These are phyloP conservation scores for Trinectes maculatus DNA, from an alignment of 2,113 vertebrate species.

Conservation along the genomic window DNA sequence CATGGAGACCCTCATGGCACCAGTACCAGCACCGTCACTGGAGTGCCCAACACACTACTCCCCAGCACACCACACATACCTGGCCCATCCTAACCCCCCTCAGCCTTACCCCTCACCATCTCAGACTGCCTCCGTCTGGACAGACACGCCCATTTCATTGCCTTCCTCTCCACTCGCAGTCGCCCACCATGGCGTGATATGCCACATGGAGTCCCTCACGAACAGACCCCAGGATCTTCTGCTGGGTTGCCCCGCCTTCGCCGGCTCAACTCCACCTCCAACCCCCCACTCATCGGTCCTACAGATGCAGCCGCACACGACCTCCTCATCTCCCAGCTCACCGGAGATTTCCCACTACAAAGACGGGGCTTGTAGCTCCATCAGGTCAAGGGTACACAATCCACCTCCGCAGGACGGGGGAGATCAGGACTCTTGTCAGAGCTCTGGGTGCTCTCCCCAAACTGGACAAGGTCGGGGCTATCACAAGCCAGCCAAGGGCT, in stretches of 20 bases:
- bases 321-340: slow-evolving; percentile 46
- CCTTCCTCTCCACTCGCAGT: slow-evolving; percentile 48
- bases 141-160: slow-evolving; percentile 50
- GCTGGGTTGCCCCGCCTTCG: slow-evolving; percentile 14
- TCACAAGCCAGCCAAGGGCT: slow-evolving; percentile 44
- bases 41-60: slow-evolving; percentile 61
- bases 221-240: slow-evolving; percentile 64
- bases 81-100: slow-evolving; percentile 31
- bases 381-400: slow-evolving; percentile 55
- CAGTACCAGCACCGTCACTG: slow-evolving; percentile 49
- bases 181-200: slow-evolving; percentile 37
- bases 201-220: slow-evolving; percentile 31
- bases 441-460: slow-evolving; percentile 60
- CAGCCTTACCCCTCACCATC: slow-evolving; percentile 40
- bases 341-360: slow-evolving; percentile 34
- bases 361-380: slow-evolving; percentile 25
- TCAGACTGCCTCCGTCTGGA: slow-evolving; percentile 59
- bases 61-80: slow-evolving; percentile 50
- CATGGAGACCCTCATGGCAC: slow-evolving; percentile 74
- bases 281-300: slow-evolving; percentile 14
- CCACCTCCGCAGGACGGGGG: slow-evolving; percentile 41
- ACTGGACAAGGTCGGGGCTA: slow-evolving; percentile 36
- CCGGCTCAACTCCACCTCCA: slow-evolving; percentile 24
- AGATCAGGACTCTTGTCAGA: slow-evolving; percentile 27
- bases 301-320: slow-evolving; percentile 36